A percentile compares a stretch with the other conserved stretches of the same genome.
These are phyloP conservation scores for Drosophila biarmipes DNA, from an alignment of 1,140 invertebrate genomes.

Conservation along the genomic window DNA sequence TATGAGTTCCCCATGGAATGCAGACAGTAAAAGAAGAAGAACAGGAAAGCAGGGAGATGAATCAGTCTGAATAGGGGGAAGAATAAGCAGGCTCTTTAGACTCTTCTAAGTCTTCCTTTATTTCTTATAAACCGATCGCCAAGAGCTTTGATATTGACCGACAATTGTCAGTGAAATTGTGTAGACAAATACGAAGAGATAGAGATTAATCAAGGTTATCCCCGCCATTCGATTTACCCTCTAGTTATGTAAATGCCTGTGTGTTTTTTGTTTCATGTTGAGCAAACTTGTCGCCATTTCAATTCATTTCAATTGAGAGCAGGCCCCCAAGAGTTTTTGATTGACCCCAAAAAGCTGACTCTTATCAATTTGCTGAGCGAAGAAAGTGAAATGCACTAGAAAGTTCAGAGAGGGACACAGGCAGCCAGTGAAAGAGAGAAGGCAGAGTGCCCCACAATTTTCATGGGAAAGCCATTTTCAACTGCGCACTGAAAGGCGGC, in stretches of 20 bases:
- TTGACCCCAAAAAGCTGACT: conserved; percentile 39
- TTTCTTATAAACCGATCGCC: not conserved
- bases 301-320: conserved; percentile 55
- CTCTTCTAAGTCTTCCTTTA: not conserved
- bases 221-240: conserved; percentile 22
- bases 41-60: conserved; percentile 5
- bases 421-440: not conserved
- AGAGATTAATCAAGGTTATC: conserved; percentile 46
- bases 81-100: not conserved
- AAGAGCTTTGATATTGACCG: conserved; percentile 57
- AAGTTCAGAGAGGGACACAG: not conserved
- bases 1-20: conserved; percentile 8
- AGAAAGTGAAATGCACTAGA: conserved; percentile 50
- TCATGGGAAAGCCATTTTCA: conserved; percentile 52
- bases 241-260: conserved; percentile 40
- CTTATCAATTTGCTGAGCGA: conserved; percentile 30
- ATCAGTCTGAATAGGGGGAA: not conserved
- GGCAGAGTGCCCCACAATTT: conserved; percentile 11
- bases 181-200: conserved; percentile 9
- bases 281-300: conserved; percentile 41
- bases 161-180: conserved; percentile 63
- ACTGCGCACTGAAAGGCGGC: conserved; percentile 33
- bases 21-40: conserved; percentile 26
- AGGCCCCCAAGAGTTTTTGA: conserved; percentile 26
- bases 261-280: conserved; percentile 7